phyloP scores from a whole-genome alignment of 2,113 vertebrate genomes.

The Anolis sagrei region DNA sequence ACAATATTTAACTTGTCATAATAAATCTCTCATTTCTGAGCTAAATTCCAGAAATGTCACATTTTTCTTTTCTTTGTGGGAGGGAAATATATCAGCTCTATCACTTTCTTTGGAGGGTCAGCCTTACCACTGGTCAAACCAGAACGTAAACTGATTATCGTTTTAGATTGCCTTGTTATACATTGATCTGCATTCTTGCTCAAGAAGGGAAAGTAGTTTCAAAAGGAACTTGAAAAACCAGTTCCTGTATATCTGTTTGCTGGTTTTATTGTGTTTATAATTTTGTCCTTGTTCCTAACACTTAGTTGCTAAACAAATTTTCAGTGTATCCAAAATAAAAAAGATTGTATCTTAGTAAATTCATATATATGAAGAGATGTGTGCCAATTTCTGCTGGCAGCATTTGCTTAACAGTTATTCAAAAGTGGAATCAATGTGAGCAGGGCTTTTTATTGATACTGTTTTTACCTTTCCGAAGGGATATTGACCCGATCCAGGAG shows the following conservation, averaged over 20 bases:
- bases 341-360: background rate
- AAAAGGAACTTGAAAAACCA: conserved; percentile 65
- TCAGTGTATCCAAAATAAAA: background rate
- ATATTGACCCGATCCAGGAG: background rate
- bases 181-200: conserved; percentile 50
- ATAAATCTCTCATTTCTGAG: conserved; percentile 16
- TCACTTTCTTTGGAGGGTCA: conserved; percentile 35
- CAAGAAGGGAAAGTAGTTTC: background rate
- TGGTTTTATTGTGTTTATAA: conserved; percentile 32
- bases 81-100: conserved; percentile 14
- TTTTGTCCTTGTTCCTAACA: conserved; percentile 35
- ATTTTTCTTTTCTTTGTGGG: conserved; percentile 34
- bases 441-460: background rate
- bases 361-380: background rate
- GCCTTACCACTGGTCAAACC: conserved; percentile 29
- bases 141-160: conserved; percentile 43
- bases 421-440: background rate
- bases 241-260: conserved; percentile 28
- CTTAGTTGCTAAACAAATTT: conserved; percentile 24
- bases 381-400: background rate
- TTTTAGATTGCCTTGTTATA: conserved; percentile 40
- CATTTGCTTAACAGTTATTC: background rate
- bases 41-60: conserved; percentile 23
- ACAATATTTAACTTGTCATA: background rate
- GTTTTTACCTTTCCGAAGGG: background rate